Conservation (phyloP, 2,113 vertebrate species). For the Spea bombifrons region DNA sequence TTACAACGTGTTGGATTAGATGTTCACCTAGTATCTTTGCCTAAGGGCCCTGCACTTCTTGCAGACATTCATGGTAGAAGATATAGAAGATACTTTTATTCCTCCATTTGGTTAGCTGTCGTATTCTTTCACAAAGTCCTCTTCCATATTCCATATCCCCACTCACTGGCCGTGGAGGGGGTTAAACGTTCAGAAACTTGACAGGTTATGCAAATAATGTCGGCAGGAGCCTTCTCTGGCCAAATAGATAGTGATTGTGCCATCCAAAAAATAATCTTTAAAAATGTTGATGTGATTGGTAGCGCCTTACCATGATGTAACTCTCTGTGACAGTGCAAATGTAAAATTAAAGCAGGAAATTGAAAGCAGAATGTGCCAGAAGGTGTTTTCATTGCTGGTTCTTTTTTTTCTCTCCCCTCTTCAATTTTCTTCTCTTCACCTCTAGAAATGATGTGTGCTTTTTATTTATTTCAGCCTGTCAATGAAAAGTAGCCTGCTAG, state of each 20-base stretch:
- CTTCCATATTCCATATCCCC: too few species aligned
- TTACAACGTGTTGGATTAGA: too few species aligned
- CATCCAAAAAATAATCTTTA: constrained; percentile 44
- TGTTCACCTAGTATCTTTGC: too few species aligned
- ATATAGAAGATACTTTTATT: too few species aligned
- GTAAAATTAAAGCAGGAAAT: constrained; percentile 46
- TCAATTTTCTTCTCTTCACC: constrained; percentile 21
- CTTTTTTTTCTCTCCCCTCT: constrained; percentile 28
- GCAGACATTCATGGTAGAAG: too few species aligned
- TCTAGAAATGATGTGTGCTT: neutral
- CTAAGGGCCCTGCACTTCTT: too few species aligned
- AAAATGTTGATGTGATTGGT: constrained; percentile 43
- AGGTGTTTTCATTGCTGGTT: constrained; percentile 43
- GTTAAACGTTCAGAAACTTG: constrained; percentile 18
- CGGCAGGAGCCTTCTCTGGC: constrained; percentile 20
- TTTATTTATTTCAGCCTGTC: constrained; percentile 17
- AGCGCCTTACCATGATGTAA: constrained; percentile 36
- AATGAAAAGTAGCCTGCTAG: constrained; percentile 12
- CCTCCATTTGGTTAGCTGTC: too few species aligned
- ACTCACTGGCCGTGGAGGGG: neutral
- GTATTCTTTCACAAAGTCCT: too few species aligned
- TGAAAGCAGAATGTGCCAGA: constrained; percentile 44
- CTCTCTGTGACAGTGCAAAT: constrained; percentile 39
- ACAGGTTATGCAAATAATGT: constrained; percentile 35
- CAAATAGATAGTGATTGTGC: constrained; percentile 41